Evolutionary conservation across 1,140 invertebrate genomes (phyloP).

Genomic region (Geopemphigus sp.): DNA sequence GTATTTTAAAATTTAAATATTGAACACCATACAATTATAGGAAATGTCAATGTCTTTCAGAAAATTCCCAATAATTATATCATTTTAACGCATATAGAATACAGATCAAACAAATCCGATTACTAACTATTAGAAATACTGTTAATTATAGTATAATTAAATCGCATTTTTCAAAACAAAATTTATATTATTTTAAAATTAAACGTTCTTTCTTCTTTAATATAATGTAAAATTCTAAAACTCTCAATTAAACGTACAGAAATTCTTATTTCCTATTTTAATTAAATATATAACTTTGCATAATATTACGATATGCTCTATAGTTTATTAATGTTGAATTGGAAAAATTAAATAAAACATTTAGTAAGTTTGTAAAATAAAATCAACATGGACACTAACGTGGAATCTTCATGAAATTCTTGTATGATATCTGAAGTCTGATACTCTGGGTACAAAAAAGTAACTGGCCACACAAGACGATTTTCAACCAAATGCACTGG

Average conservation of each 20-base stretch:
- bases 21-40: neutral
- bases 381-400: conserved; percentile 57
- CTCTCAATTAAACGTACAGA: too few relatives aligned
- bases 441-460: conserved; percentile 81
- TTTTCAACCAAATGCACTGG: conserved; percentile 63
- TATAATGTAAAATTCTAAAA: too few relatives aligned
- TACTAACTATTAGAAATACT: neutral
- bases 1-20: neutral
- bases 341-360: neutral
- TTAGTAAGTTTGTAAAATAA: neutral
- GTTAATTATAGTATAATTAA: neutral
- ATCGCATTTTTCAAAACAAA: too few relatives aligned
- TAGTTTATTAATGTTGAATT: neutral
- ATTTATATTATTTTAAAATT: too few relatives aligned
- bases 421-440: conserved; percentile 71
- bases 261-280: too few relatives aligned
- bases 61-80: too few relatives aligned
- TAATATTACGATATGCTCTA: neutral
- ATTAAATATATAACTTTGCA: too few relatives aligned
- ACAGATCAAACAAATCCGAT: neutral
- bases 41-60: too few relatives aligned
- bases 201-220: too few relatives aligned
- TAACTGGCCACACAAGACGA: conserved; percentile 74
- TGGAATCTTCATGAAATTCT: conserved; percentile 69
- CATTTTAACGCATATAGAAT: neutral